Evolutionary conservation across 2,888 invertebrate genomes (phyloP).

Genomic region (Apantesis nais): DNA sequence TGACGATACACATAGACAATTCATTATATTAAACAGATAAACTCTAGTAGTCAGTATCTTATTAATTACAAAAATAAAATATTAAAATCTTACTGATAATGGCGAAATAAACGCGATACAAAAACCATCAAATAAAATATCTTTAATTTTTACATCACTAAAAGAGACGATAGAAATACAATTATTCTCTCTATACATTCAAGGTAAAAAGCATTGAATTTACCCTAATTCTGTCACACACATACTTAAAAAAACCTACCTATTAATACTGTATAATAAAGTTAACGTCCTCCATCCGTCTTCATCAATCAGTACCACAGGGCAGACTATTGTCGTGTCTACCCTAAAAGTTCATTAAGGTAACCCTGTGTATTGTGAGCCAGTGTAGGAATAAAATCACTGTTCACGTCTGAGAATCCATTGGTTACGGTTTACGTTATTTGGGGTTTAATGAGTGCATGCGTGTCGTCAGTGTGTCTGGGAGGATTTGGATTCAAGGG

Average conservation of each 20-base stretch:
- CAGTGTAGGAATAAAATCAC: slow-evolving; percentile 41
- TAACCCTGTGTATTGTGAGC: slow-evolving; percentile 31
- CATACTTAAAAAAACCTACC: slow-evolving; percentile 27
- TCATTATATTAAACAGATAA: too few relatives aligned
- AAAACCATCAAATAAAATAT: too few relatives aligned
- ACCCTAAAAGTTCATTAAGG: slow-evolving; percentile 55
- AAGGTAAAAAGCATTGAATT: not conserved
- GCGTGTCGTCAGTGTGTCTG: slow-evolving; percentile 50
- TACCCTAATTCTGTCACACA: slow-evolving; percentile 9
- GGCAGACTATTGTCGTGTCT: slow-evolving; percentile 45
- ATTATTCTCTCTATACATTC: not conserved
- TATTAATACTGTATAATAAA: slow-evolving; percentile 28
- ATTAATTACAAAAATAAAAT: too few relatives aligned
- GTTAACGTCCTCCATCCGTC: slow-evolving; percentile 46
- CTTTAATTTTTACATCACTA: too few relatives aligned
- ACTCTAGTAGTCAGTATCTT: too few relatives aligned
- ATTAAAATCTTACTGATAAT: too few relatives aligned
- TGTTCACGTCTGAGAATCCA: slow-evolving; percentile 46
- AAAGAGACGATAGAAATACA: not conserved
- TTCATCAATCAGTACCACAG: slow-evolving; percentile 58
- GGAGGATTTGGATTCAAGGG: slow-evolving; percentile 28
- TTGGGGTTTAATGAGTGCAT: slow-evolving; percentile 39
- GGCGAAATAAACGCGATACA: too few relatives aligned
- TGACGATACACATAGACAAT: too few relatives aligned
- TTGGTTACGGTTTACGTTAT: slow-evolving; percentile 43